phyloP scores from a whole-genome alignment of 2,797 vertebrate genomes.

The Callimico goeldii region DNA sequence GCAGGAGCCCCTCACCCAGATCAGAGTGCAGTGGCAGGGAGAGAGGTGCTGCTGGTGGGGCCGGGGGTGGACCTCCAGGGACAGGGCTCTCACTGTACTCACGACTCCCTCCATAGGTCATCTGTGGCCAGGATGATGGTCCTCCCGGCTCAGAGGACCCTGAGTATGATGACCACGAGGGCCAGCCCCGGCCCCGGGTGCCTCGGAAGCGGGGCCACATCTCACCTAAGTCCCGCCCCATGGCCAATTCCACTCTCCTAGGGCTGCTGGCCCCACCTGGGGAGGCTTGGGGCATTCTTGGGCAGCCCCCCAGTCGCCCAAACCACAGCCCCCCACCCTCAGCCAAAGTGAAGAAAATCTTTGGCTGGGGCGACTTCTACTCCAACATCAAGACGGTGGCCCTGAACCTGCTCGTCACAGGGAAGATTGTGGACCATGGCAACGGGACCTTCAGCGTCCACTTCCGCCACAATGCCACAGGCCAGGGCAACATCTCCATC shows the following conservation, averaged over 20 bases:
- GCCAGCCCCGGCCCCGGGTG: slow-evolving; percentile 84
- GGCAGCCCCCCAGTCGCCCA: slow-evolving; percentile 86
- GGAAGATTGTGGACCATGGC: slow-evolving; percentile 98
- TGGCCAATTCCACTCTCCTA: slow-evolving; percentile 89
- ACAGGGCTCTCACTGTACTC: slow-evolving; percentile 5
- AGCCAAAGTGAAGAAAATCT: slow-evolving; percentile 96
- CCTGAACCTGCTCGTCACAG: slow-evolving; percentile 96
- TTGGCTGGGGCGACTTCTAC: slow-evolving; percentile 99
- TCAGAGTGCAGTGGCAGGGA: neutral
- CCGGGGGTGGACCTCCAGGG: neutral
- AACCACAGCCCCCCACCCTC: slow-evolving; percentile 89
- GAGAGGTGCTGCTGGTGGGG: neutral
- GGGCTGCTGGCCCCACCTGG: slow-evolving; percentile 91
- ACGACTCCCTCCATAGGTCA: slow-evolving; percentile 85
- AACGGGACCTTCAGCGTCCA: slow-evolving; percentile 98
- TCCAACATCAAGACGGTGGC: slow-evolving; percentile 99
- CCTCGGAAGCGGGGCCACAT: slow-evolving; percentile 77
- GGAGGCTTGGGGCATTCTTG: slow-evolving; percentile 93
- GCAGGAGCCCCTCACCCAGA: neutral
- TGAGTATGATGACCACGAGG: slow-evolving; percentile 81
- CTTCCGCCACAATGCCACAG: slow-evolving; percentile 97
- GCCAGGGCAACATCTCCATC: slow-evolving; percentile 97
- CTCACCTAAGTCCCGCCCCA: slow-evolving; percentile 81
- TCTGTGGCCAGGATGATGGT: slow-evolving; percentile 89
- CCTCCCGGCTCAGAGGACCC: slow-evolving; percentile 79